phyloP scores from a whole-genome alignment of 2,113 vertebrate genomes.

The Columba janthina region DNA sequence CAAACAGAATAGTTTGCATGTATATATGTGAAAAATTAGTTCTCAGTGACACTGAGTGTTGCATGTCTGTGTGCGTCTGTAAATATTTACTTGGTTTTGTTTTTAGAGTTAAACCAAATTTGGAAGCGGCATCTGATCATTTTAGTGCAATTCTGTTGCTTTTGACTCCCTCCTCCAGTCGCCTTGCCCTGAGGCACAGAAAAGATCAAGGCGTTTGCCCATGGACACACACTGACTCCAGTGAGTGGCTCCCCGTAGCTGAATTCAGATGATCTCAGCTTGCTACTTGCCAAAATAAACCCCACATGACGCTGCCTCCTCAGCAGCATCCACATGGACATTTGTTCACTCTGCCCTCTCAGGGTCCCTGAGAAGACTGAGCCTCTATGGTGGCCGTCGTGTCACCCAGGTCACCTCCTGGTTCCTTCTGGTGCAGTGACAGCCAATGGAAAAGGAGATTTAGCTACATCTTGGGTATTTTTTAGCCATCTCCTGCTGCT shows the following conservation, averaged over 20 bases:
- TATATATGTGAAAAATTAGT: neutral
- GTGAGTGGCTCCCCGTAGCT: neutral
- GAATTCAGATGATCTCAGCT: neutral
- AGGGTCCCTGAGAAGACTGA: neutral
- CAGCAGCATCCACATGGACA: neutral
- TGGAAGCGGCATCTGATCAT: neutral
- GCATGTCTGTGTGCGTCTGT: neutral
- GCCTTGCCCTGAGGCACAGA: slow-evolving; percentile 24
- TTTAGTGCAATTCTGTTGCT: neutral
- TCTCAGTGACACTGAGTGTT: accelerated
- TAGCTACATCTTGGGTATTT: neutral
- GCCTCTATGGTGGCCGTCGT: neutral
- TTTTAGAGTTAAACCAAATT: neutral
- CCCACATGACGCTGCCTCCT: neutral
- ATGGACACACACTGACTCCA: slow-evolving; percentile 11
- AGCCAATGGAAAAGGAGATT: neutral
- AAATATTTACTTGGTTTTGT: neutral
- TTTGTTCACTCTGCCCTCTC: neutral
- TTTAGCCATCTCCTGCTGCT: neutral
- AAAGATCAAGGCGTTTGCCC: slow-evolving; percentile 27
- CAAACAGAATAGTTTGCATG: too few relatives aligned
- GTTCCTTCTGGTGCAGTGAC: neutral
- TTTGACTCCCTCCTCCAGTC: neutral
- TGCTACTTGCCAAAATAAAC: neutral
- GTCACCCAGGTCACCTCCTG: slow-evolving; percentile 18